These are phyloP conservation scores for Hydrozoanthus tunicans DNA, from an alignment of 64 coral and sea anemone genomes.

Conservation along the genomic window DNA sequence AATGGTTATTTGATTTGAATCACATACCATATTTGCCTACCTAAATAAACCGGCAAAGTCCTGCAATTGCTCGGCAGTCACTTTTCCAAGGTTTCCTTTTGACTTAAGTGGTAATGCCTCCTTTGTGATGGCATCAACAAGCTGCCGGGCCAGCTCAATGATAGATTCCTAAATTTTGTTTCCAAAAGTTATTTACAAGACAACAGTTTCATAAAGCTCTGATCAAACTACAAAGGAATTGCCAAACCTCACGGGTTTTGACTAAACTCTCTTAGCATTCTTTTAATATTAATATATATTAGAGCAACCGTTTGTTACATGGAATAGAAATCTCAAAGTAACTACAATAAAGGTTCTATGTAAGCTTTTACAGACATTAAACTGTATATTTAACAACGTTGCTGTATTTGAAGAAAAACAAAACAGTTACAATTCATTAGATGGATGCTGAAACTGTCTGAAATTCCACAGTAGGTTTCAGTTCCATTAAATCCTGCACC, in stretches of 20 bases:
- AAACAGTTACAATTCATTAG: no score
- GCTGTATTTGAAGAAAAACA: no score
- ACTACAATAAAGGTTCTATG: not conserved
- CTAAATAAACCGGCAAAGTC: slow-evolving; percentile 77
- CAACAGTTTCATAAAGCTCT: not conserved
- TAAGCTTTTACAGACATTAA: no score
- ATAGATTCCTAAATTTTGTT: slow-evolving; percentile 62
- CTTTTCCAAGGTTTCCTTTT: slow-evolving; percentile 63
- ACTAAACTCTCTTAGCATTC: no score
- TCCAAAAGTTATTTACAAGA: not conserved
- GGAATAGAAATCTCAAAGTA: not conserved
- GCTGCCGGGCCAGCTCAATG: slow-evolving; percentile 68
- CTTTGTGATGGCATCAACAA: slow-evolving; percentile 76
- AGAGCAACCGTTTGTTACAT: not conserved
- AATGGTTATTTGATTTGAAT: no score
- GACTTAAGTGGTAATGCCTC: slow-evolving; percentile 63
- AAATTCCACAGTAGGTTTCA: no score
- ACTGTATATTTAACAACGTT: no score
- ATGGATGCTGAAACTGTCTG: no score
- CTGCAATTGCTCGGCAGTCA: slow-evolving; percentile 66
- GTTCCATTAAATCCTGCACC: no score
- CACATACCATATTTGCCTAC: not conserved
- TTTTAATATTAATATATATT: no score
- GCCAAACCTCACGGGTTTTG: no score
- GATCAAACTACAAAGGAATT: not conserved